These are phyloP conservation scores for Nesoenas mayeri DNA, from an alignment of 2,113 vertebrate genomes.

Conservation along the genomic window DNA sequence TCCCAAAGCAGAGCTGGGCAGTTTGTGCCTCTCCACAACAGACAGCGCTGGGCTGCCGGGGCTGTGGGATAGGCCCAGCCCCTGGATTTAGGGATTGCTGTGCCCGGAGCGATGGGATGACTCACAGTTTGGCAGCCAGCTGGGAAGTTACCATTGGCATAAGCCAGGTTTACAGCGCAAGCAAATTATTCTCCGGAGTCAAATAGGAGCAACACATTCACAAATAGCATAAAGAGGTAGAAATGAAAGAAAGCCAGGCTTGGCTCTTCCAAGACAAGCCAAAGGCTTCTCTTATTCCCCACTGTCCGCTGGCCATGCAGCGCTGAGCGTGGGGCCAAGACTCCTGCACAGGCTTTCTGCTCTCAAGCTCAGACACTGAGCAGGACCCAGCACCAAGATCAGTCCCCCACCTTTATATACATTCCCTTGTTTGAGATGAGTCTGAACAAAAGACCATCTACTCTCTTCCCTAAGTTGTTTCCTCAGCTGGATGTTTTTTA, in stretches of 20 bases:
- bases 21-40: neutral
- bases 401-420: neutral
- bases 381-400: neutral
- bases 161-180: neutral
- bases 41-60: neutral
- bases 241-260: neutral
- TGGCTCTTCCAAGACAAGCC: neutral
- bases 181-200: neutral
- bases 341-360: neutral
- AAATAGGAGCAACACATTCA: neutral
- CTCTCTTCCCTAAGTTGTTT: neutral
- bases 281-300: neutral
- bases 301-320: fast-evolving
- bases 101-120: neutral
- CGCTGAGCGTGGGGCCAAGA: neutral
- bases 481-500: neutral
- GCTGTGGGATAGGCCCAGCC: neutral
- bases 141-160: neutral
- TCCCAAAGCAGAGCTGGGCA: neutral
- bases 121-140: neutral
- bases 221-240: neutral
- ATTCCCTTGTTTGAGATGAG: neutral
- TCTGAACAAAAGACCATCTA: neutral
- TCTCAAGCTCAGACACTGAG: neutral
- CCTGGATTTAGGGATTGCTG: neutral